Percentiles rank a stretch among this genome's conserved stretches.
phyloP scores from a whole-genome alignment of 2,888 invertebrate genomes.

The Machimus rusticus region DNA sequence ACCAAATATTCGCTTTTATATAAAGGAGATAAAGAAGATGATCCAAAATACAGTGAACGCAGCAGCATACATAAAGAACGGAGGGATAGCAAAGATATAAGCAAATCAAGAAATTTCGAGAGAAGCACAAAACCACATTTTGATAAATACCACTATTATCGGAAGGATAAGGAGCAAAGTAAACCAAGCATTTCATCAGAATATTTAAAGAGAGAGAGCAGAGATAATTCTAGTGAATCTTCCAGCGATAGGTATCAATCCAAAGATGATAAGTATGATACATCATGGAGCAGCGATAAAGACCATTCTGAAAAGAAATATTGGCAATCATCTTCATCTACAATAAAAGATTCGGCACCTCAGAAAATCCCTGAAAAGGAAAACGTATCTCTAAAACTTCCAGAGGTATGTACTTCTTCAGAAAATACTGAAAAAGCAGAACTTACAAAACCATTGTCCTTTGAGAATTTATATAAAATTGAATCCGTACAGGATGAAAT shows the following conservation, averaged over 20 bases:
- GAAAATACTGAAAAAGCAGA: not conserved
- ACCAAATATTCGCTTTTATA: not conserved
- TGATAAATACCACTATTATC: not conserved
- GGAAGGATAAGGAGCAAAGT: not conserved
- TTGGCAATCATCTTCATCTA: not conserved
- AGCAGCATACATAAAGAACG: not conserved
- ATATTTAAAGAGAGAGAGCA: not conserved
- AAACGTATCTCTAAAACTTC: not conserved
- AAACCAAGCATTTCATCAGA: not conserved
- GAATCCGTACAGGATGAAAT: not conserved
- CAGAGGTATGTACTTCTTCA: not conserved
- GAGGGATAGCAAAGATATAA: not conserved
- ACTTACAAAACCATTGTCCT: not conserved
- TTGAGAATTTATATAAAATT: not conserved
- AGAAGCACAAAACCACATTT: not conserved
- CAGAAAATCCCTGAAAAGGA: not conserved
- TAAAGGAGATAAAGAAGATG: not conserved
- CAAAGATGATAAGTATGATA: not conserved
- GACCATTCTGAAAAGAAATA: not conserved
- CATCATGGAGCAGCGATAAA: not conserved
- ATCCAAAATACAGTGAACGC: not conserved
- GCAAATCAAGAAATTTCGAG: not conserved
- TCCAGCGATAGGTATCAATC: not conserved
- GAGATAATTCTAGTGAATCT: not conserved
- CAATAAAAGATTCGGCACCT: not conserved